Conservation (phyloP, 2,797 vertebrate species). For the Brachyrhaphis roseni region DNA sequence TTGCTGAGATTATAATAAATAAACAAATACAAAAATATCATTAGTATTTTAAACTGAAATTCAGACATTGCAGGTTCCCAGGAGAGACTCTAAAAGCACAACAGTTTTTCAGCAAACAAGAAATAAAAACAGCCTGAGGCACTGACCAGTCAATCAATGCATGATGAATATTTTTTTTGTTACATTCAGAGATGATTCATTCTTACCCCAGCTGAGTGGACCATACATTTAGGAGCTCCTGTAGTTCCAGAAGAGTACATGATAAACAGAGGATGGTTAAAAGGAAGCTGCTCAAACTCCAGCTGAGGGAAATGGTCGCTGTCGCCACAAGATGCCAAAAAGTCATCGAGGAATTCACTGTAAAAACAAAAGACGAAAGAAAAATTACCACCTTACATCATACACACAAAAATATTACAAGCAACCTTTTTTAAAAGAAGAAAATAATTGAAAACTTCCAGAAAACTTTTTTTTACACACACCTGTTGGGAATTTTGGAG, state of each 20-base stretch:
- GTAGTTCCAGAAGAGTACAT: slow-evolving; percentile 98
- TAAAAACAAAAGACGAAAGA: not conserved
- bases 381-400: not conserved
- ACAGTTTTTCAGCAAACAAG: slow-evolving; percentile 4
- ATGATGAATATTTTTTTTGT: not conserved
- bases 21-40: not conserved
- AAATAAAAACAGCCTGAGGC: not conserved
- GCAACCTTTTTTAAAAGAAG: not conserved
- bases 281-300: slow-evolving; percentile 97
- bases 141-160: not conserved
- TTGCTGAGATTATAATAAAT: not conserved
- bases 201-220: slow-evolving; percentile 96
- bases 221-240: slow-evolving; percentile 97
- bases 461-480: slow-evolving; percentile 19
- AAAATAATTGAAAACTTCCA: slow-evolving; percentile 2
- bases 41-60: slow-evolving; percentile 7
- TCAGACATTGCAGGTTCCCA: slow-evolving; percentile 16
- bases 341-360: slow-evolving; percentile 93
- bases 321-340: slow-evolving; percentile 82
- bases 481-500: slow-evolving; percentile 93
- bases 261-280: slow-evolving; percentile 92
- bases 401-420: too few species aligned
- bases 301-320: slow-evolving; percentile 91
- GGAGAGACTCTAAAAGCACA: slow-evolving; percentile 18
- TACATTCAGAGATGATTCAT: not conserved